Evolutionary conservation across 2,888 invertebrate species (phyloP).

Genomic region (Temnothorax ravouxi): DNA sequence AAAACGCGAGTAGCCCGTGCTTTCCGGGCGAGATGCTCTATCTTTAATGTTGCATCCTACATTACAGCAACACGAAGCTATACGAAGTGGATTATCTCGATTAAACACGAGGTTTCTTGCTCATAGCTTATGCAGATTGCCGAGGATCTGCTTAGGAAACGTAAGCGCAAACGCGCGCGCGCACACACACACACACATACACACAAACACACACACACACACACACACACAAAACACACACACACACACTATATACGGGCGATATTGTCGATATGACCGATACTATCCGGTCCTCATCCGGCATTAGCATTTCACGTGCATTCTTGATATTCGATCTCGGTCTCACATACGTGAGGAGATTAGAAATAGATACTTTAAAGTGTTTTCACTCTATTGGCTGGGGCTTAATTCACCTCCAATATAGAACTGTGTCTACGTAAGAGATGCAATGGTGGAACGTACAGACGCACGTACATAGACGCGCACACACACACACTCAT

Average conservation of each 20-base stretch:
- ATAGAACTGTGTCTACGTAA: conserved; percentile 1
- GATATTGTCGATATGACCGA: not conserved
- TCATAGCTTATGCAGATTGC: not conserved
- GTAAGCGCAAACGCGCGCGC: too few relatives aligned
- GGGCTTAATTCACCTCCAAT: not conserved
- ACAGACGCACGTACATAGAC: not conserved
- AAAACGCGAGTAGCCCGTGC: not conserved
- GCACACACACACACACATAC: too few relatives aligned
- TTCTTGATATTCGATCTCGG: conserved; percentile 4
- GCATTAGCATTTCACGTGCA: not conserved
- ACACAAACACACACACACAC: too few relatives aligned
- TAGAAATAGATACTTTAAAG: not conserved
- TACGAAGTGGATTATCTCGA: conserved; percentile 13
- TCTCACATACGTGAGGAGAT: not conserved
- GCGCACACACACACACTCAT: not conserved
- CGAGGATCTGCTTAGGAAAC: not conserved
- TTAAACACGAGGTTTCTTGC: conserved; percentile 12
- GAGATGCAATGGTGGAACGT: not conserved
- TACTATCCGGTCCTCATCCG: not conserved
- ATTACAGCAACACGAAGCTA: not conserved
- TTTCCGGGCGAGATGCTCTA: not conserved
- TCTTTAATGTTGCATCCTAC: not conserved
- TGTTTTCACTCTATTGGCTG: conserved; percentile 17
- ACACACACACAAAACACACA: too few relatives aligned
- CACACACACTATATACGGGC: not conserved